phyloP scores from a whole-genome alignment of 2,888 invertebrate species.

The Plagodis dolabraria region DNA sequence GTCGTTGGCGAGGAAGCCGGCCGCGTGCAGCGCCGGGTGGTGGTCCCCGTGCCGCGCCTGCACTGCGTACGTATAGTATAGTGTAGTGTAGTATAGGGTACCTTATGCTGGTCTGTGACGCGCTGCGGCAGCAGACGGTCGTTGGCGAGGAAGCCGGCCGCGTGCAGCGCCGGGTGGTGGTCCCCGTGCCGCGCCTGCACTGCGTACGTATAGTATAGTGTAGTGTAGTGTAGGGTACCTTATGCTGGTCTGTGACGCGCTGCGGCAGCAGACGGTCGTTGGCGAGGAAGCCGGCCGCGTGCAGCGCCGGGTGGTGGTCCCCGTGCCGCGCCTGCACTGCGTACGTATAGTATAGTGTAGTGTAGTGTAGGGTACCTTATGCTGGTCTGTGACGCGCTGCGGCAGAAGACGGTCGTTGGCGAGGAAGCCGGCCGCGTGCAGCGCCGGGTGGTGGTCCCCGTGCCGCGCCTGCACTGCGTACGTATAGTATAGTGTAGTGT shows the following conservation, averaged over 20 bases:
- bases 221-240: slow-evolving; percentile 80
- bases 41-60: slow-evolving; percentile 99
- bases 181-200: slow-evolving; percentile 99
- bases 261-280: slow-evolving; percentile 98
- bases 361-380: slow-evolving; percentile 88
- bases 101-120: slow-evolving; percentile 98
- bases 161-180: slow-evolving; percentile 93
- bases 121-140: slow-evolving; percentile 97
- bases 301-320: slow-evolving; percentile 93
- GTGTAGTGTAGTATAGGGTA: no score
- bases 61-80: slow-evolving; percentile 99
- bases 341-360: no score
- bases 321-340: slow-evolving; percentile 99
- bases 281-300: slow-evolving; percentile 93
- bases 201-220: no score
- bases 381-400: slow-evolving; percentile 98
- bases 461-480: slow-evolving; percentile 99
- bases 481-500: no score
- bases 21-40: slow-evolving; percentile 91
- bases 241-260: slow-evolving; percentile 99
- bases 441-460: slow-evolving; percentile 95
- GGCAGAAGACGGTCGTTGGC: slow-evolving; percentile 97
- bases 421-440: slow-evolving; percentile 94
- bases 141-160: slow-evolving; percentile 94
- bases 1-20: slow-evolving; percentile 96